phyloP scores from a whole-genome alignment of 2,113 vertebrate genomes.

The Beaufortia kweichowensis region DNA sequence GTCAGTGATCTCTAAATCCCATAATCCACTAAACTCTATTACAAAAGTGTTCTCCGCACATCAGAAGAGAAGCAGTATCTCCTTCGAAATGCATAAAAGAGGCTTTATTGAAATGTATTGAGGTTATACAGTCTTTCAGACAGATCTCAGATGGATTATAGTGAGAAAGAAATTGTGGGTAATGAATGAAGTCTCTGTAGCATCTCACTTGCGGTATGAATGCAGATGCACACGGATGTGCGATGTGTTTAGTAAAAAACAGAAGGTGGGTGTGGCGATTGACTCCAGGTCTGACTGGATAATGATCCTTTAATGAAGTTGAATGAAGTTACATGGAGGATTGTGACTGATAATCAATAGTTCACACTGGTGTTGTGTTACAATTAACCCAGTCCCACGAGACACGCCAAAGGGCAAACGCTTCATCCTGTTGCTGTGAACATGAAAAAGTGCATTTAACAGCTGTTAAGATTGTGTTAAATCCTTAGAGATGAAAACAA shows the following conservation, averaged over 20 bases:
- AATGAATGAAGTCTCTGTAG: background rate
- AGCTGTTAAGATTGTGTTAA: background rate
- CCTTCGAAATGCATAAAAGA: constrained; percentile 6
- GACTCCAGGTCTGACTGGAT: background rate
- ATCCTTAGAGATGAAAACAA: background rate
- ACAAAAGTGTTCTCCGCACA: constrained; percentile 11
- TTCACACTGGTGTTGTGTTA: background rate
- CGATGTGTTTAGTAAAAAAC: background rate
- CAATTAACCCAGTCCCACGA: constrained; percentile 9
- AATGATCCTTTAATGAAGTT: constrained; percentile 46
- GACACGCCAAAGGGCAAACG: constrained; percentile 48
- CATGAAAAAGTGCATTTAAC: background rate
- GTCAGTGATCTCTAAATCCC: constrained; percentile 32
- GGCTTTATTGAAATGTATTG: constrained; percentile 13
- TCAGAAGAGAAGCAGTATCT: background rate
- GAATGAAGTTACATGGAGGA: constrained; percentile 19
- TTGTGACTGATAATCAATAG: constrained; percentile 32
- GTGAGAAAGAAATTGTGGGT: background rate
- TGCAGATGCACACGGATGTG: background rate
- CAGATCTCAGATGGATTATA: background rate
- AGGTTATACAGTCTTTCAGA: background rate
- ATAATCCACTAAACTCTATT: constrained; percentile 37
- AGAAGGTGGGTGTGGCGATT: background rate
- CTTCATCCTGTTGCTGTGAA: constrained; percentile 49
- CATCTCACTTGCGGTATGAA: background rate